Conservation (phyloP, 2,113 vertebrate species). For the Paramormyrops kingsleyae region DNA sequence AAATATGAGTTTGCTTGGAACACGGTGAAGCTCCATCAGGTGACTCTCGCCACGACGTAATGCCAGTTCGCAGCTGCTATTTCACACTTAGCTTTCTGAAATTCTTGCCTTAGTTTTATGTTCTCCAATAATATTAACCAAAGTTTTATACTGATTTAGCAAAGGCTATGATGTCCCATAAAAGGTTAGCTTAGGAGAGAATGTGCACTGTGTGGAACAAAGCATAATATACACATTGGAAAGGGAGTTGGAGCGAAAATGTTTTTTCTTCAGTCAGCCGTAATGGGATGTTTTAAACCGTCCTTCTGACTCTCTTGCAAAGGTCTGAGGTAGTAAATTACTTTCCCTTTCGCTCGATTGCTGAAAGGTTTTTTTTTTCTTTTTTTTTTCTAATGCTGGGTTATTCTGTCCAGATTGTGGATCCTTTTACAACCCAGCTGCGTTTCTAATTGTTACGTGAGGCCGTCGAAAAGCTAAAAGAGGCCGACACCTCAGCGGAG, state of each 20-base stretch:
- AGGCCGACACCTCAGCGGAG: background rate
- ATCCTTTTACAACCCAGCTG: background rate
- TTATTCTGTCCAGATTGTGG: background rate
- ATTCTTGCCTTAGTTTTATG: background rate
- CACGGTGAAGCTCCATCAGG: background rate
- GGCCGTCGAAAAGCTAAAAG: background rate
- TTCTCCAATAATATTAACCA: background rate
- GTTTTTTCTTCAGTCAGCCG: background rate
- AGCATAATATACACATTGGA: background rate
- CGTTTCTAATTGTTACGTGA: background rate
- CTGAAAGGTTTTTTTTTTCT: background rate
- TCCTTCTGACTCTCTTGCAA: background rate
- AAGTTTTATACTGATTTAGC: background rate
- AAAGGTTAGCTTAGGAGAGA: background rate
- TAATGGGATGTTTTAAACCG: background rate
- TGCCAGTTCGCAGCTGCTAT: background rate
- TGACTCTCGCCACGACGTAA: background rate
- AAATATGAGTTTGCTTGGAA: background rate
- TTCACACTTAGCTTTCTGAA: background rate
- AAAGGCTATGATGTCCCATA: background rate
- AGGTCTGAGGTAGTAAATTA: constrained; percentile 7
- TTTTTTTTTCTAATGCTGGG: background rate
- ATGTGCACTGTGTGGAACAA: background rate
- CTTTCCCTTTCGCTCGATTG: background rate
- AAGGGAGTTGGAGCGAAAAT: background rate